These are phyloP conservation scores for Chionoecetes opilio DNA, from an alignment of 1,140 invertebrate genomes.

Conservation along the genomic window DNA sequence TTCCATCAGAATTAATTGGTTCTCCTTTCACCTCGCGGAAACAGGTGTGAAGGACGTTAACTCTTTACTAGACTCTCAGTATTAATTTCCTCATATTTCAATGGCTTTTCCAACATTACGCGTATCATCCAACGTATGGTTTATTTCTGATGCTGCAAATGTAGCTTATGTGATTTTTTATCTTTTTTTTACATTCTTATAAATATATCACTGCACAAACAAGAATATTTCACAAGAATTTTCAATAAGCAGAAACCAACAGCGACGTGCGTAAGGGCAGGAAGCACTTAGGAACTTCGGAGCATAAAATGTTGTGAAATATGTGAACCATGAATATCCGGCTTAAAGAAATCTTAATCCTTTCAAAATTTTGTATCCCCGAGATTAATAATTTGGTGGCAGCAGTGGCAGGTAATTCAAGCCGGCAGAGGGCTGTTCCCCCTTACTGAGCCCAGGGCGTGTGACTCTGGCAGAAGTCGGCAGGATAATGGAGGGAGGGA, in stretches of 20 bases:
- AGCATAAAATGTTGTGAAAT: not conserved
- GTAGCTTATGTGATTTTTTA: not conserved
- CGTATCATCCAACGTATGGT: not conserved
- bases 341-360: constrained; percentile 20
- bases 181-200: not conserved
- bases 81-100: not conserved
- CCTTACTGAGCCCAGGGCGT: not conserved
- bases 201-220: constrained; percentile 21
- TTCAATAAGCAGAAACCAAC: constrained; percentile 29
- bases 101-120: no score
- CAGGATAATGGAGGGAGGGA: not conserved
- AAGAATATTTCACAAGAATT: constrained; percentile 15
- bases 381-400: not conserved
- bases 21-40: not conserved
- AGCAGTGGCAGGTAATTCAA: not conserved
- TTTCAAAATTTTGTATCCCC: constrained; percentile 6
- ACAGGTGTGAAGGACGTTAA: constrained; percentile 17
- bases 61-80: not conserved
- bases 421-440: not conserved
- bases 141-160: not conserved
- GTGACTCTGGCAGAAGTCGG: not conserved
- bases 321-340: constrained; percentile 6
- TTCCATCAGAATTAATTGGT: constrained; percentile 30
- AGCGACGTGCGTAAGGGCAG: constrained; percentile 10
- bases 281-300: constrained; percentile 27